Percentiles rank a stretch among this genome's conserved stretches.
Conservation (phyloP, 2,888 invertebrate genomes). For the Tromatobia lineatoria region DNA sequence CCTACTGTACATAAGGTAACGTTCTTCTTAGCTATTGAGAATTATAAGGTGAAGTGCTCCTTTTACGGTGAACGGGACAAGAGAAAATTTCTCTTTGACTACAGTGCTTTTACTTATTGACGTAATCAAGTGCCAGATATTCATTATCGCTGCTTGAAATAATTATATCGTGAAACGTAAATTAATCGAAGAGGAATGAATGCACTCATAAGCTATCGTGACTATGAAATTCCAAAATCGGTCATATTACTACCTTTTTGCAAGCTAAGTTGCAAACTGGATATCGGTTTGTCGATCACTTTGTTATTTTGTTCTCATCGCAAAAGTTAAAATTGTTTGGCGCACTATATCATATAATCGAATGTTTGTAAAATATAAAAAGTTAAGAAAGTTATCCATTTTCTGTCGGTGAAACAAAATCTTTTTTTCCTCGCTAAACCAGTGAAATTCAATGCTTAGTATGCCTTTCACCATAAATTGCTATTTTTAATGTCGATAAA, state of each 20-base stretch:
- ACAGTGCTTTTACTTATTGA: not conserved
- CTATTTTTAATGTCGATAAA: not conserved
- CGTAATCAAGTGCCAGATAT: not conserved
- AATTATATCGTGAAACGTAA: not conserved
- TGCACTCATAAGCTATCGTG: not conserved
- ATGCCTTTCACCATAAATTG: too few relatives aligned
- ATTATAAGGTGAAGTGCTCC: not conserved
- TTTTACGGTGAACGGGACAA: slow-evolving; percentile 1
- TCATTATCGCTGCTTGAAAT: not conserved
- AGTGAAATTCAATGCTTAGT: too few relatives aligned
- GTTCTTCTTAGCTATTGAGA: not conserved
- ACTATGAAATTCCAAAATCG: not conserved
- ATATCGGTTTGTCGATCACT: too few relatives aligned
- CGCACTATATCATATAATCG: too few relatives aligned
- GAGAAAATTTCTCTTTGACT: not conserved
- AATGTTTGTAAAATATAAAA: too few relatives aligned
- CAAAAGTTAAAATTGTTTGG: too few relatives aligned
- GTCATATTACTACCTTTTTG: too few relatives aligned
- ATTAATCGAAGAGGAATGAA: not conserved
- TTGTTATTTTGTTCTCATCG: too few relatives aligned
- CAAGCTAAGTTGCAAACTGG: too few relatives aligned
- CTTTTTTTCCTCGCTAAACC: too few relatives aligned
- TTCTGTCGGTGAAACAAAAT: too few relatives aligned
- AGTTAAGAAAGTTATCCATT: too few relatives aligned
- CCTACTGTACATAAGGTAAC: not conserved